These are phyloP conservation scores for Cephalopterus ornatus DNA, from an alignment of 2,113 vertebrate genomes.

Conservation along the genomic window DNA sequence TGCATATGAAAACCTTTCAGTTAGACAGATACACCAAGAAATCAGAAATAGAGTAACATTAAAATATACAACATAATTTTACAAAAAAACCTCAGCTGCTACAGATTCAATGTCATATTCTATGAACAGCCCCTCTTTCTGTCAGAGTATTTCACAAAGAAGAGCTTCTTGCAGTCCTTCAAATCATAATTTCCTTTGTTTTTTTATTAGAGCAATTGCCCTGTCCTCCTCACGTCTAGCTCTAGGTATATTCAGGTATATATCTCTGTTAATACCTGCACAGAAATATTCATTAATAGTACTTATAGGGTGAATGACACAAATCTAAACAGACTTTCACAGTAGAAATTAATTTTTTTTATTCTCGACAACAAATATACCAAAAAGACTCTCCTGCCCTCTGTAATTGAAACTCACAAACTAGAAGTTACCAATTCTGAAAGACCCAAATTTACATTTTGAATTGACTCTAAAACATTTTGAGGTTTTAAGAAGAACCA, in stretches of 20 bases:
- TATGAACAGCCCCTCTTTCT: background rate
- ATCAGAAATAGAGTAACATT: background rate
- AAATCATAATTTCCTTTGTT: background rate
- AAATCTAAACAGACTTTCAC: background rate
- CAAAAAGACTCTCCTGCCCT: background rate
- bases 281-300: background rate
- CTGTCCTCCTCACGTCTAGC: background rate
- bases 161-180: background rate
- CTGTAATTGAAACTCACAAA: background rate
- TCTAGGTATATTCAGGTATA: background rate
- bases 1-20: background rate
- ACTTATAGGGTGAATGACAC: background rate
- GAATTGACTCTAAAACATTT: background rate
- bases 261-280: background rate
- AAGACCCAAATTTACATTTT: background rate
- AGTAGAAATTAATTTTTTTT: background rate
- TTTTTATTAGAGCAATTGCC: background rate
- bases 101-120: background rate
- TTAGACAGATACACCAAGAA: background rate
- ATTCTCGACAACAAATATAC: background rate
- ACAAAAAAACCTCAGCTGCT: background rate
- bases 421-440: background rate
- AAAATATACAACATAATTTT: background rate
- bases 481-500: background rate
- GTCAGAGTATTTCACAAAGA: background rate